Evolutionary conservation across 2,888 invertebrate genomes (phyloP), one percentile per base, ranked within the genome.

Genomic region (Steinernema hermaphroditum): DNA sequence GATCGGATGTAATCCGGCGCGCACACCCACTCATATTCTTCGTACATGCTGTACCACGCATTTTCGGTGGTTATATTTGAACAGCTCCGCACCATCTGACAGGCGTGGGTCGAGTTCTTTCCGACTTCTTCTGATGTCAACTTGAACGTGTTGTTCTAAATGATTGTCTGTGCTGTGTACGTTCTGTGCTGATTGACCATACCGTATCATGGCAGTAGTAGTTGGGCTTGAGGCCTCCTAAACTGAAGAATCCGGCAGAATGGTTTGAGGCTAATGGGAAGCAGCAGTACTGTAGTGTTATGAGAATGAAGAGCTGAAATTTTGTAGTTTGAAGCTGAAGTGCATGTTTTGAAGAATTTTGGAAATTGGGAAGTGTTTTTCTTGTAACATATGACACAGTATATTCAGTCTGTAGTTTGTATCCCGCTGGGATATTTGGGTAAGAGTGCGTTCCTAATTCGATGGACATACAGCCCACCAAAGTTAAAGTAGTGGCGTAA

Each of bases 11-110:
- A 71, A 22, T 77, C 77, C 1, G 76, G 74, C 12, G 74, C 70
- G 43, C 77, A 77, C 16, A 77, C 77, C 77, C 77, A 77, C 74
- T 77, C 32, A 32, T 75, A 76, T 43, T 76, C 76, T 46, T 76
- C 73, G 50, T 76, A 76, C 50, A 76, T 76, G 32, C 44, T 46
- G 19, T 43, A 41, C 76, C 76, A 76, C 16, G 57, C 62, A 43
- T 76, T 76, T 16, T 74, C 37, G 0, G 72, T 77, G 14, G 68
- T 44, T 16, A 77, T 19, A 62, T 77, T 72, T 6, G 68, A 27
- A 50, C 77, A 77, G 29, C 43, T 32, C 32, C 44, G 43, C 27
- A 77, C 50, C 69, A 77, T 32, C n/a, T 32, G 27, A 22, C 77
- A 77, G 6, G 73, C 77, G n/a, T 34, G 34, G 14, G 74, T 57